Evolutionary conservation across 2,113 vertebrate genomes (phyloP), one percentile per base, ranked within the genome.

Genomic region (Lophius piscatorius): DNA sequence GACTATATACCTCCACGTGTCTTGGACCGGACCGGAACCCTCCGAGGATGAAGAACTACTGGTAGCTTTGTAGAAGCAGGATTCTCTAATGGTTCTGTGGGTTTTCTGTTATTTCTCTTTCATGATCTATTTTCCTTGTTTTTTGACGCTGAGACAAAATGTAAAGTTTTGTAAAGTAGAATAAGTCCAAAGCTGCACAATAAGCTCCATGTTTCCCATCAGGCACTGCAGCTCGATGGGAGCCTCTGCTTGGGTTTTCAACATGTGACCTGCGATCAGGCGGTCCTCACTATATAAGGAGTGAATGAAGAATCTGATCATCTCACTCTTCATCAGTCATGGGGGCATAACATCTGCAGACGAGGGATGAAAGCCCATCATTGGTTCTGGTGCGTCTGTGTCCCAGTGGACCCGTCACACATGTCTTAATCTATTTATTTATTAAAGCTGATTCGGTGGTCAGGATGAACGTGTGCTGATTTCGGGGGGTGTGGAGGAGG

Each of bases 391-490:
- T 48, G 70, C 59, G 38, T 65, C 73, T 83, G 60, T 74, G 82
- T 85, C 78, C 63, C 73, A 64, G 71, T 66, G 77, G 73, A 78
- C 69, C 86, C 73, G 83, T 88, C 74, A 80, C 7, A 90, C 84
- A 83, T 90, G 88, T 91, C 90, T 92, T 91, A 91, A 65, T 91
- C 84, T 91, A 89, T 90, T 91, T 91, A 92, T 90, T 91, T 90
- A 88, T 88, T 88, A 91, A 92, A 92, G 58, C 45, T 2, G 51
- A 84, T 74, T 82, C 69, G 87, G 86, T 66, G 29, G 69, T 62
- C 31, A 31, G 3, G 1, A 28, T 11, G 13, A 21, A 6, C 1
- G 28, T 49, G 29, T 82, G 38, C 60, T 80, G 41, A 44, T 82
- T 66, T 63, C n/a, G 18, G 10, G 46, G 9, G 14, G 5, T 1